phyloP scores from a whole-genome alignment of 2,797 vertebrate species.

The Notolepis coatsorum region DNA sequence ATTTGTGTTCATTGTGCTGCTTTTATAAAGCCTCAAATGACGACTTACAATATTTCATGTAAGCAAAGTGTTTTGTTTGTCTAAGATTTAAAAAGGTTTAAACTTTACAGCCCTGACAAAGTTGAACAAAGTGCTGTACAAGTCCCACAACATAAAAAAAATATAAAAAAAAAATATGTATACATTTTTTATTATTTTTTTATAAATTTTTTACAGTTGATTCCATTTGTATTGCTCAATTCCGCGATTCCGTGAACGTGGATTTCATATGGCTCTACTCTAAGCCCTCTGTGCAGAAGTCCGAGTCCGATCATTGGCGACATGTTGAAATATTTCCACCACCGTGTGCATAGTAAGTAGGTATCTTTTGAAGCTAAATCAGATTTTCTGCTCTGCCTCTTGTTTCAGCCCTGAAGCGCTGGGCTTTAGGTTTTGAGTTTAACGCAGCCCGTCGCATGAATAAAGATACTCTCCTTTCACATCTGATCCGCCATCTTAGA shows the following conservation, averaged over 20 bases:
- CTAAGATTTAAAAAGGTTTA: too few species aligned
- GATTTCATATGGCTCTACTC: too few species aligned
- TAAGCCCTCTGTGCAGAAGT: neutral
- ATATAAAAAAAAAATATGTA: too few species aligned
- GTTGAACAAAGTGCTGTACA: too few species aligned
- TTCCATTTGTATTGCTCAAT: neutral
- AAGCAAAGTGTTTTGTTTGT: too few species aligned
- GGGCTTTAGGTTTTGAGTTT: slow-evolving; percentile 31
- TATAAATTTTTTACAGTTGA: neutral
- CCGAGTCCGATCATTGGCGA: neutral
- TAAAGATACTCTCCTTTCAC: slow-evolving; percentile 42
- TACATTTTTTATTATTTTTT: too few species aligned
- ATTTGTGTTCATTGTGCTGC: too few species aligned
- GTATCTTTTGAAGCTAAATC: slow-evolving; percentile 24
- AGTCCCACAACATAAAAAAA: too few species aligned
- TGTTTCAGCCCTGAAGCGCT: slow-evolving; percentile 28
- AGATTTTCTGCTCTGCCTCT: slow-evolving; percentile 21
- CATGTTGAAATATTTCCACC: slow-evolving; percentile 13
- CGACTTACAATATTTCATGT: too few species aligned
- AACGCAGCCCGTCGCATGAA: slow-evolving; percentile 34
- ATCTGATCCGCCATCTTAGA: slow-evolving; percentile 17
- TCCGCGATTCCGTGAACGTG: too few species aligned
- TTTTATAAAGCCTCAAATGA: too few species aligned
- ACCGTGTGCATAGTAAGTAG: slow-evolving; percentile 12
- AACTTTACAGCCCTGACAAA: too few species aligned